A percentile compares a stretch with the other conserved stretches of the same genome.
These are phyloP conservation scores for Eumacrocentrus americanus DNA, from an alignment of 2,888 invertebrate species.

Conservation along the genomic window DNA sequence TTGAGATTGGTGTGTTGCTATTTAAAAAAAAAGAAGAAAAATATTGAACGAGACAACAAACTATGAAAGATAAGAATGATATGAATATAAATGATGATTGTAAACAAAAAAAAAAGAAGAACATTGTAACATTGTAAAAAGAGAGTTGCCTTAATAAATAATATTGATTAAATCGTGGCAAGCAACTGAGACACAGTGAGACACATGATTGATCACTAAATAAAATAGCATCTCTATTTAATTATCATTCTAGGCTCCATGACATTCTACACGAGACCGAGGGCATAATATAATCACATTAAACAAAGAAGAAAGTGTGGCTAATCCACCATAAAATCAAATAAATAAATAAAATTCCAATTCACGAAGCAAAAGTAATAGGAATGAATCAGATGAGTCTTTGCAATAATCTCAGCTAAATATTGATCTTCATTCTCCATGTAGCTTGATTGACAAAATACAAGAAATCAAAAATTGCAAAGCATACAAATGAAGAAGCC, in stretches of 20 bases:
- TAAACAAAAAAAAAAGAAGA: neutral
- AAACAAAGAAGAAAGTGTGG: too few species aligned
- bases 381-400: too few species aligned
- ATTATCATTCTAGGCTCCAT: too few species aligned
- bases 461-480: neutral
- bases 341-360: too few species aligned
- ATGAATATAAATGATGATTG: conserved; percentile 6
- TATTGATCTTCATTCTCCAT: too few species aligned
- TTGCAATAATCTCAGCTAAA: too few species aligned
- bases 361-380: too few species aligned
- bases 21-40: neutral
- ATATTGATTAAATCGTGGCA: neutral
- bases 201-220: neutral
- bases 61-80: neutral
- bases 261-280: too few species aligned
- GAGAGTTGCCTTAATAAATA: neutral
- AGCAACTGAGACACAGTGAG: neutral
- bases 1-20: neutral
- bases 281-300: too few species aligned
- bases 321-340: too few species aligned
- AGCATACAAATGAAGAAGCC: neutral
- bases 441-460: too few species aligned
- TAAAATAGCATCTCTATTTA: too few species aligned
- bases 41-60: conserved; percentile 32
- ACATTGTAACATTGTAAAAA: neutral